Evolutionary conservation across 2,797 vertebrate genomes (phyloP).

Genomic region (Sebastes oblongus): DNA sequence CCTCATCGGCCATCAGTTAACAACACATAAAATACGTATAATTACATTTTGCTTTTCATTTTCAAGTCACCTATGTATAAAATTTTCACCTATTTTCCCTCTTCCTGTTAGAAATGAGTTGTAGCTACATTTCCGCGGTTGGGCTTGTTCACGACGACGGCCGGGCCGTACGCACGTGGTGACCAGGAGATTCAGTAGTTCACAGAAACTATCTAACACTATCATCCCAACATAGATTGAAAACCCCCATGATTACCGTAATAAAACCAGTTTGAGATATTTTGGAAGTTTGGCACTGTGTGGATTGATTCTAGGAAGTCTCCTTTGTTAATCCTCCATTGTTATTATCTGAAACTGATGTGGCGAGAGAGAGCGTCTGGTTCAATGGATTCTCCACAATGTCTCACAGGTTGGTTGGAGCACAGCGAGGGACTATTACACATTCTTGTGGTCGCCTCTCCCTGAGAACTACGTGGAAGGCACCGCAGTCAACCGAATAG

Average conservation of each 20-base stretch:
- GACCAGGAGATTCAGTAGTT: conserved; percentile 38
- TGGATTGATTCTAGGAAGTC: conserved; percentile 50
- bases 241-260: conserved; percentile 25
- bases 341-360: conserved; percentile 65
- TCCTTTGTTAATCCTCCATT: conserved; percentile 50
- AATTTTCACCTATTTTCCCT: conserved; percentile 85
- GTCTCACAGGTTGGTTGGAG: conserved; percentile 96
- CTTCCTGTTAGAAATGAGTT: conserved; percentile 82
- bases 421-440: conserved; percentile 98
- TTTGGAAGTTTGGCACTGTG: conserved; percentile 42
- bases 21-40: conserved; percentile 86
- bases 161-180: conserved; percentile 32
- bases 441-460: conserved; percentile 98
- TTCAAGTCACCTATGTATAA: conserved; percentile 83
- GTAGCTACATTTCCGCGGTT: conserved; percentile 71
- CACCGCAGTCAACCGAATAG: conserved; percentile 91
- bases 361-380: conserved; percentile 45
- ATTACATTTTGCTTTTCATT: conserved; percentile 85
- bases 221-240: conserved; percentile 9
- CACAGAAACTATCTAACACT: conserved; percentile 22
- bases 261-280: conserved; percentile 43
- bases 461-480: conserved; percentile 93
- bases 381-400: conserved; percentile 58
- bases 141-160: conserved; percentile 64
- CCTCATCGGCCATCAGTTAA: conserved; percentile 83